These are phyloP conservation scores for Drosophila yooni DNA, from an alignment of 2,888 invertebrate species.

Conservation along the genomic window DNA sequence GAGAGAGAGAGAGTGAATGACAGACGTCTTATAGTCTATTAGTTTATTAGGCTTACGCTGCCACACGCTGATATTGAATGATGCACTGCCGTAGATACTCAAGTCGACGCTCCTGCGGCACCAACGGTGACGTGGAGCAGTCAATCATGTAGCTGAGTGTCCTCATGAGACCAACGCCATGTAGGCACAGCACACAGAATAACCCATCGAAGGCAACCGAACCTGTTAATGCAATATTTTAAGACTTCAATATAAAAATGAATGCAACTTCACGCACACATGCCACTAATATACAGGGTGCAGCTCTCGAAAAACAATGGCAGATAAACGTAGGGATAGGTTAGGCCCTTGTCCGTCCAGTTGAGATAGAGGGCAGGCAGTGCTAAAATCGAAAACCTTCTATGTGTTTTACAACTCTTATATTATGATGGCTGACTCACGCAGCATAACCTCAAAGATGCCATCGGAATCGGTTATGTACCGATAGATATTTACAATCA, in stretches of 20 bases:
- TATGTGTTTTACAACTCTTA: background rate
- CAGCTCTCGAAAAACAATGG: slow-evolving; percentile 62
- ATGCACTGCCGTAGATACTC: slow-evolving; percentile 77
- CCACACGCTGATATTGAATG: slow-evolving; percentile 71
- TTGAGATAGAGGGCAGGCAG: slow-evolving; percentile 69
- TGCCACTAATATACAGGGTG: slow-evolving; percentile 58
- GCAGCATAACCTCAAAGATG: slow-evolving; percentile 56
- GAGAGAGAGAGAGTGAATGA: background rate
- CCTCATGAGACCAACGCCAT: slow-evolving; percentile 71
- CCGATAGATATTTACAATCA: slow-evolving; percentile 66
- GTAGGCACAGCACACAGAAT: slow-evolving; percentile 76
- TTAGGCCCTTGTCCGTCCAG: slow-evolving; percentile 74
- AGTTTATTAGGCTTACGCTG: slow-evolving; percentile 49
- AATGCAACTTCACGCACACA: slow-evolving; percentile 58
- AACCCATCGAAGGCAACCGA: slow-evolving; percentile 78
- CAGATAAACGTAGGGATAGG: slow-evolving; percentile 74
- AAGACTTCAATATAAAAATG: slow-evolving; percentile 6
- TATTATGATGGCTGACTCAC: slow-evolving; percentile 54
- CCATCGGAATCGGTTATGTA: slow-evolving; percentile 23
- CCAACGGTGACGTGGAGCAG: slow-evolving; percentile 66
- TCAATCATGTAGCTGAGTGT: slow-evolving; percentile 66
- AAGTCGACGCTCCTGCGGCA: slow-evolving; percentile 70
- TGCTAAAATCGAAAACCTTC: slow-evolving; percentile 52
- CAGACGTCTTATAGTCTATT: background rate
- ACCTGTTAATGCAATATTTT: slow-evolving; percentile 45